Percentiles rank a stretch among this genome's conserved stretches.
phyloP scores from a whole-genome alignment of 2,113 vertebrate genomes.

The Macroglossus sobrinus region DNA sequence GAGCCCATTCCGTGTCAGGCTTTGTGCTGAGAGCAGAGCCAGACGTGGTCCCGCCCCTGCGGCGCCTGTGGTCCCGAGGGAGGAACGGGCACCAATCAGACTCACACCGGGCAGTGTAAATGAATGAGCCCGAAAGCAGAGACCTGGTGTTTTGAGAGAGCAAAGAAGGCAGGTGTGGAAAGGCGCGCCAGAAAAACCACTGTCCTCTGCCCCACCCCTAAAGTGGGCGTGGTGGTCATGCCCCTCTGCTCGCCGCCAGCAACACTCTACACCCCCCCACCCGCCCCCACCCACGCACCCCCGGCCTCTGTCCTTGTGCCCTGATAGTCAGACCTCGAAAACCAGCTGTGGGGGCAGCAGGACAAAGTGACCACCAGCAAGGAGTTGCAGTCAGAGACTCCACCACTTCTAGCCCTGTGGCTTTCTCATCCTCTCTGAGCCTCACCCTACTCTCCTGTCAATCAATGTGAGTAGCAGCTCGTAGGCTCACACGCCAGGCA shows the following conservation, averaged over 20 bases:
- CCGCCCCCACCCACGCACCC: not conserved
- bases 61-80: not conserved
- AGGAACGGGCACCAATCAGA: not conserved
- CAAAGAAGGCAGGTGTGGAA: not conserved
- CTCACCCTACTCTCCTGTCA: not conserved
- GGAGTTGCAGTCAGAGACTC: not conserved
- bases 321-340: not conserved
- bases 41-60: accelerated
- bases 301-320: not conserved
- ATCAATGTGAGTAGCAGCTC: not conserved
- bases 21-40: not conserved
- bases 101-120: too few relatives aligned
- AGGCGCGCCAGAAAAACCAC: too few relatives aligned
- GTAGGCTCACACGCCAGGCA: accelerated
- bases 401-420: not conserved
- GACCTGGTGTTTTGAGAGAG: not conserved
- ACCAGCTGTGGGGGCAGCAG: not conserved
- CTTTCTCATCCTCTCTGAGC: not conserved
- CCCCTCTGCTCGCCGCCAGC: not conserved
- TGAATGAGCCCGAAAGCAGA: not conserved
- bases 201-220: not conserved
- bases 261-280: too few relatives aligned
- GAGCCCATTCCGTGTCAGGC: not conserved
- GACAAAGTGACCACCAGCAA: not conserved
- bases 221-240: not conserved